Percentiles rank a stretch among this genome's conserved stretches.
Evolutionary conservation across 2,113 vertebrate species (phyloP).

Genomic region (Dascyllus trimaculatus): DNA sequence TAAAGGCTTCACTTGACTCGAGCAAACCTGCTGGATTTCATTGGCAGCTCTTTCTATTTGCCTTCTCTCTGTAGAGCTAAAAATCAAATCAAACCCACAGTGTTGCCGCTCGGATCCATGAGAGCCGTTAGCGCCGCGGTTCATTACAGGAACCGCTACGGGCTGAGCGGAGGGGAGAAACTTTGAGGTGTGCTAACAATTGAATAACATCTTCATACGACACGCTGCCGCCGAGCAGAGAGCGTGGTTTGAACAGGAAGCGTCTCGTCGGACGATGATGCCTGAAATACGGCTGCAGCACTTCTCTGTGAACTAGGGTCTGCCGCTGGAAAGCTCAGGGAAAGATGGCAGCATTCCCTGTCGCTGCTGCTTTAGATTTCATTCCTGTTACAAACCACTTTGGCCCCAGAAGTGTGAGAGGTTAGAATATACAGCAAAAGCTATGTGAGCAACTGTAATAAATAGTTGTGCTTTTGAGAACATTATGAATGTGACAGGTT

Average conservation of each 20-base stretch:
- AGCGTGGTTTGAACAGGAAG: constrained; percentile 6
- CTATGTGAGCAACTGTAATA: too few species aligned
- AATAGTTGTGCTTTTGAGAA: too few species aligned
- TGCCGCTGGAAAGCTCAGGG: neutral
- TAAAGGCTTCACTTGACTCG: constrained; percentile 55
- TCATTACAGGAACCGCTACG: constrained; percentile 41
- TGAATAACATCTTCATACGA: constrained; percentile 31
- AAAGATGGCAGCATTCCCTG: neutral
- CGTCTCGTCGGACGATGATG: constrained; percentile 15
- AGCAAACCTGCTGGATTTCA: constrained; percentile 48
- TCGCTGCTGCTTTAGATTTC: constrained; percentile 55
- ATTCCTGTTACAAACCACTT: constrained; percentile 51
- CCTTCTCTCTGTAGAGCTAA: constrained; percentile 42
- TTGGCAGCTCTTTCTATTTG: constrained; percentile 48
- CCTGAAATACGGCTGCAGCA: constrained; percentile 20
- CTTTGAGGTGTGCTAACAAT: constrained; percentile 24
- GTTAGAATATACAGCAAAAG: too few species aligned
- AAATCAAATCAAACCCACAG: constrained; percentile 54
- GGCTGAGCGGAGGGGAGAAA: constrained; percentile 3
- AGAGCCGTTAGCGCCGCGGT: constrained; percentile 21
- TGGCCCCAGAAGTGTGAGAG: too few species aligned
- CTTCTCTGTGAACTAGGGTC: constrained; percentile 17
- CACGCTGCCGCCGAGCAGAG: neutral
- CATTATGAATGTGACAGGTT: too few species aligned
- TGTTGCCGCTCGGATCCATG: constrained; percentile 2